These are phyloP conservation scores for Acheta domesticus DNA, from an alignment of 2,888 invertebrate genomes.

Conservation along the genomic window DNA sequence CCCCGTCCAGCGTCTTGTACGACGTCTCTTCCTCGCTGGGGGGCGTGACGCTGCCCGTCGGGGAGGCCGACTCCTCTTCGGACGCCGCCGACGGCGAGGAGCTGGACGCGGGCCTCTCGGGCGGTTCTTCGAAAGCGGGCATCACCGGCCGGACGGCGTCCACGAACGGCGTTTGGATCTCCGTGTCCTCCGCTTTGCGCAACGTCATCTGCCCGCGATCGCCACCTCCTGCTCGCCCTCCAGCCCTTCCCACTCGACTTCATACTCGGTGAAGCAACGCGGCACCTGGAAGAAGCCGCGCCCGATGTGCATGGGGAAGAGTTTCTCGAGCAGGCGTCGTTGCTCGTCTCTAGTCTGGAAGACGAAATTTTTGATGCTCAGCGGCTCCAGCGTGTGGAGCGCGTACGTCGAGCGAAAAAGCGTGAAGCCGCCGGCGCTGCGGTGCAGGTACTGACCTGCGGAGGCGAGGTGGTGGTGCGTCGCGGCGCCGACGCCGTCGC, in stretches of 20 bases:
- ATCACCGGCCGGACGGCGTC: too few species aligned
- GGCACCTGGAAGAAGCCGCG: slow-evolving; percentile 10
- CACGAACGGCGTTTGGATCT: too few species aligned
- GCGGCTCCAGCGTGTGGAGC: background rate
- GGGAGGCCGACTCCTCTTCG: too few species aligned
- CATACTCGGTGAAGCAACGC: background rate
- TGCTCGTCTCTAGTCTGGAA: slow-evolving; percentile 10
- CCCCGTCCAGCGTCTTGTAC: too few species aligned
- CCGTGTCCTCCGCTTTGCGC: too few species aligned
- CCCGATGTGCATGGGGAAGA: background rate
- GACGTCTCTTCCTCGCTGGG: too few species aligned
- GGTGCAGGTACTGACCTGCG: background rate
- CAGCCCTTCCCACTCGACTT: background rate
- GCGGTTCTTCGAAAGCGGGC: too few species aligned
- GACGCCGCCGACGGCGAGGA: too few species aligned
- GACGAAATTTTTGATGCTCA: background rate
- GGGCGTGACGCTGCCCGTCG: too few species aligned
- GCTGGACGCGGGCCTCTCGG: too few species aligned
- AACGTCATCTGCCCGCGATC: too few species aligned
- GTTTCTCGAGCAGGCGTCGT: background rate
- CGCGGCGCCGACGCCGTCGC: background rate
- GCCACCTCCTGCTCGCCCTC: background rate
- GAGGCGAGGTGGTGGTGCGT: background rate
- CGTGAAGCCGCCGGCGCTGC: background rate
- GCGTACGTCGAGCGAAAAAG: background rate